Evolutionary conservation across 1,140 invertebrate species (phyloP).

Genomic region (Aphis craccivora): DNA sequence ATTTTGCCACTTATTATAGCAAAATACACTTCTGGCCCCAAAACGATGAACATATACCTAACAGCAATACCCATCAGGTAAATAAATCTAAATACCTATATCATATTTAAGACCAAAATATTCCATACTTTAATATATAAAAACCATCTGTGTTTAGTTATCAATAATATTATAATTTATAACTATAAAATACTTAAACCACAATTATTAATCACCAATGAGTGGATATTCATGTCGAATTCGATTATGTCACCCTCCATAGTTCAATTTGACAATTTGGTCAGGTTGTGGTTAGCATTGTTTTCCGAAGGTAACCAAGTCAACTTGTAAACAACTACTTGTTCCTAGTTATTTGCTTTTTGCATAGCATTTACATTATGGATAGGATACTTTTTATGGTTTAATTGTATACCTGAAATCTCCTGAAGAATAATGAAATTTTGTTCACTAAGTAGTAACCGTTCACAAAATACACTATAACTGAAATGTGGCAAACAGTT

Average conservation of each 20-base stretch:
- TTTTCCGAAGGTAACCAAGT: not conserved
- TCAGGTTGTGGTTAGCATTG: not conserved
- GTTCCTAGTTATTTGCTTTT: not conserved
- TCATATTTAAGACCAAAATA: not conserved
- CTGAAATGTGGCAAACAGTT: not conserved
- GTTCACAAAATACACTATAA: not conserved
- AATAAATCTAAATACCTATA: not conserved
- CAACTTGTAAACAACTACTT: not conserved
- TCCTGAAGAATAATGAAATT: not conserved
- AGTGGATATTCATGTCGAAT: not conserved
- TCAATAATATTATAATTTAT: not conserved
- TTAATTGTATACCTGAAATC: not conserved
- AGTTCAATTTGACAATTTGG: not conserved
- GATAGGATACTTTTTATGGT: not conserved
- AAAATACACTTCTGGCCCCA: constrained; percentile 86
- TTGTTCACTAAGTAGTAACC: not conserved
- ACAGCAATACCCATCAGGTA: not conserved
- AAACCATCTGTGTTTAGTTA: not conserved
- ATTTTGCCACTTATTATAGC: constrained; percentile 87
- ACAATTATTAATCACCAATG: not conserved
- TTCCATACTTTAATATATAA: not conserved
- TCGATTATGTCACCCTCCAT: not conserved
- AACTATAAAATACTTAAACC: not conserved
- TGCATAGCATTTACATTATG: not conserved
- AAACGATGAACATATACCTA: constrained; percentile 74